Conservation (phyloP, 2,888 invertebrate genomes). For the Eilema sororculum region DNA sequence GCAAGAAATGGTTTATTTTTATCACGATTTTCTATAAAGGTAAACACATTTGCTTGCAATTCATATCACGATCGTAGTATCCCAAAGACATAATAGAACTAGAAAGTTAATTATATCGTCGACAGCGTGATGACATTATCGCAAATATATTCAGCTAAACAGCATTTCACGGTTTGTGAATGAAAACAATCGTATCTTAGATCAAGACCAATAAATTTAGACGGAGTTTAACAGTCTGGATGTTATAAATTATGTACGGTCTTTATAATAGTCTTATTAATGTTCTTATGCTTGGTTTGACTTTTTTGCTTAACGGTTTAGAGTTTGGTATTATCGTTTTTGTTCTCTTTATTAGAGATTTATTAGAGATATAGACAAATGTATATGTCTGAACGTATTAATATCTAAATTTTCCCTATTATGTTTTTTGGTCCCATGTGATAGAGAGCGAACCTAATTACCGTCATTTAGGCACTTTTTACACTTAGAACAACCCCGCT, state of each 20-base stretch:
- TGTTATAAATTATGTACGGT: conserved; percentile 23
- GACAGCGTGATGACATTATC: conserved; percentile 59
- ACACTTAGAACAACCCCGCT: too few species aligned
- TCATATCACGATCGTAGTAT: background rate
- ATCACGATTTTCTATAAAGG: background rate
- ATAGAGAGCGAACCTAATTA: too few species aligned
- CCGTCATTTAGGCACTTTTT: too few species aligned
- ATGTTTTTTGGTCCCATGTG: too few species aligned
- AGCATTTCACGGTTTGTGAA: conserved; percentile 39
- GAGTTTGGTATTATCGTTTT: background rate
- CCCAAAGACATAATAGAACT: conserved; percentile 11
- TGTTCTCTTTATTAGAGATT: background rate
- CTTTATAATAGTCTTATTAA: conserved; percentile 27
- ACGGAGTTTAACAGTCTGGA: conserved; percentile 33
- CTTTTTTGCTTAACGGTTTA: conserved; percentile 14
- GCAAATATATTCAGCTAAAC: conserved; percentile 49
- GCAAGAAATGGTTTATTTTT: background rate
- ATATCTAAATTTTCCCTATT: too few species aligned
- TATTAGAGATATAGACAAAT: too few species aligned
- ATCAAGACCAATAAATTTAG: conserved; percentile 36
- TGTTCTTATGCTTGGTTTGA: conserved; percentile 19
- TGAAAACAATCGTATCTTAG: conserved; percentile 48
- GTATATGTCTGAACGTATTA: too few species aligned
- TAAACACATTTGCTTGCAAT: background rate
- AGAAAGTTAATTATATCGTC: conserved; percentile 46